phyloP scores from a whole-genome alignment of 30 jellyfish, hydroid and myxozoan species.

The Mastigias papua region DNA sequence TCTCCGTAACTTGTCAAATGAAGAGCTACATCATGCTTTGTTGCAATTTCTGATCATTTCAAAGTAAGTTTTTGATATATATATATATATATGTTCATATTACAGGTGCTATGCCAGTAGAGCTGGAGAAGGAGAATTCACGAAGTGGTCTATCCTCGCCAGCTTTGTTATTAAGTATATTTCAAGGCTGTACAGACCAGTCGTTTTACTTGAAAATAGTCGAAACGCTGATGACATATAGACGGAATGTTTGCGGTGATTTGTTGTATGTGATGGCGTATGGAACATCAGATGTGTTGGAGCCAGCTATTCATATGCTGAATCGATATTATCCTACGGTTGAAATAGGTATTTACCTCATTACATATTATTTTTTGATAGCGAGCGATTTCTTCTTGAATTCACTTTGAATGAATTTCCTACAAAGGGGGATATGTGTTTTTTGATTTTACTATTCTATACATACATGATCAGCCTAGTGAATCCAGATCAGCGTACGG shows the following conservation, averaged over 20 bases:
- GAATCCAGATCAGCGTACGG: too few species aligned
- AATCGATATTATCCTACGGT: slow-evolving; percentile 88
- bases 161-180: slow-evolving; percentile 57
- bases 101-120: slow-evolving; percentile 68
- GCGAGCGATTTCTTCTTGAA: too few species aligned
- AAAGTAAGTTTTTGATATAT: too few species aligned
- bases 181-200: slow-evolving; percentile 76
- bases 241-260: slow-evolving; percentile 77
- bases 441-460: too few species aligned
- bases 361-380: too few species aligned
- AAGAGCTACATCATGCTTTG: too few species aligned
- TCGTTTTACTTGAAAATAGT: slow-evolving; percentile 63
- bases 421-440: too few species aligned
- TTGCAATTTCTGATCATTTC: too few species aligned
- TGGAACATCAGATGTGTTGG: slow-evolving; percentile 76
- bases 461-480: too few species aligned
- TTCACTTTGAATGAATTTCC: too few species aligned
- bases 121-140: slow-evolving; percentile 35
- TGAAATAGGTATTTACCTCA: slow-evolving; percentile 84
- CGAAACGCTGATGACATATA: slow-evolving; percentile 83
- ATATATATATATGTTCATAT: background rate
- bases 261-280: slow-evolving; percentile 83
- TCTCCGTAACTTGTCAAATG: too few species aligned
- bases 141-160: slow-evolving; percentile 72
- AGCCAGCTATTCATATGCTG: slow-evolving; percentile 82